Conservation (phyloP, 2,797 vertebrate species). For the Eleutherodactylus coqui region DNA sequence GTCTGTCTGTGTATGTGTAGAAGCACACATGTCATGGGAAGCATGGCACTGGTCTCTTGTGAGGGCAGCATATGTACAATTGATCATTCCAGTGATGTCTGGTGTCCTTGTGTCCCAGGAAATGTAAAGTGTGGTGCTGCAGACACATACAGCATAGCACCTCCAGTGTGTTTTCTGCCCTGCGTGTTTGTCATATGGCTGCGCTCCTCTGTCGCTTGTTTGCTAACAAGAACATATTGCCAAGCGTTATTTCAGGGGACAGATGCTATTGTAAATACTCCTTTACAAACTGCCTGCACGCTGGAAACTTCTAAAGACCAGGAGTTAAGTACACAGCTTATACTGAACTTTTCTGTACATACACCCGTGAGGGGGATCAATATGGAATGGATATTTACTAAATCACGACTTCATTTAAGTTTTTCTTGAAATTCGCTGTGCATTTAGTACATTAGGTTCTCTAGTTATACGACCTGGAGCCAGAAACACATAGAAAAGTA, state of each 20-base stretch:
- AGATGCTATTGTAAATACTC: conserved; percentile 51
- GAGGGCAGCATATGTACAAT: conserved; percentile 26
- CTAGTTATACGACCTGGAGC: background rate
- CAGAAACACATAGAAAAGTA: background rate
- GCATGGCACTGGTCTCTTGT: conserved; percentile 30
- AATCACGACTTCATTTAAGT: too few relatives aligned
- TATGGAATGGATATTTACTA: background rate
- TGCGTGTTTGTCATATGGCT: conserved; percentile 24
- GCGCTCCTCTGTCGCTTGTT: conserved; percentile 22
- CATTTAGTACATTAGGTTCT: background rate
- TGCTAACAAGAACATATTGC: conserved; percentile 38
- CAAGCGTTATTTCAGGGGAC: conserved; percentile 41
- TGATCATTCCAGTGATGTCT: conserved; percentile 56
- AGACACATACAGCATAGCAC: conserved; percentile 39
- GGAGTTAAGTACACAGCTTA: conserved; percentile 32
- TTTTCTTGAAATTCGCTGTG: background rate
- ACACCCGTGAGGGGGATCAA: background rate
- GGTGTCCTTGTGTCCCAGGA: conserved; percentile 47
- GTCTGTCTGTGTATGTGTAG: conserved; percentile 2
- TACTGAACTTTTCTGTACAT: background rate
- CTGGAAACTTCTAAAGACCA: conserved; percentile 45
- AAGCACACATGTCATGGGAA: conserved; percentile 24
- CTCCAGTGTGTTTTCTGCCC: conserved; percentile 25
- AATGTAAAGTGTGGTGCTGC: conserved; percentile 54
- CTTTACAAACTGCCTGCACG: conserved; percentile 28